Conservation (phyloP, 2,113 vertebrate genomes). For the Podocnemis expansa region DNA sequence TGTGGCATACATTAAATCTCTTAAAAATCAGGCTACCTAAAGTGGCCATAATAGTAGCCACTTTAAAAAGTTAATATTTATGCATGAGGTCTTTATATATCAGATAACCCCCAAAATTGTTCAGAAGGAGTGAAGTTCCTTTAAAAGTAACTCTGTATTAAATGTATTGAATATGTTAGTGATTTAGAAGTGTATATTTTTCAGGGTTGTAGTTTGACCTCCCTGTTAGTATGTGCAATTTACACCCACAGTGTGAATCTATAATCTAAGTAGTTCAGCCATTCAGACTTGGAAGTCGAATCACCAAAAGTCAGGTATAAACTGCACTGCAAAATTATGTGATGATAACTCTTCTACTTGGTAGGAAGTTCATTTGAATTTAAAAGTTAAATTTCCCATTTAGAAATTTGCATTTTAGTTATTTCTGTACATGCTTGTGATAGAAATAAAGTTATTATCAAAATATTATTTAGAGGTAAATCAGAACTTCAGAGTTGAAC, state of each 20-base stretch:
- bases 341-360: no score
- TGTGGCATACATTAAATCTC: background rate
- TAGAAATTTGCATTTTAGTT: background rate
- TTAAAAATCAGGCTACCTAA: background rate
- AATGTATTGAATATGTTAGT: background rate
- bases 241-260: background rate
- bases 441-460: background rate
- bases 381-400: background rate
- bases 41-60: background rate
- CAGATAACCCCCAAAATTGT: background rate
- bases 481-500: background rate
- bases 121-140: background rate
- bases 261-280: background rate
- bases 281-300: background rate
- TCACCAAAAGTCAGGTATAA: background rate
- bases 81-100: background rate
- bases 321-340: background rate
- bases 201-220: background rate
- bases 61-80: background rate
- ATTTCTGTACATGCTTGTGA: no score
- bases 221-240: background rate
- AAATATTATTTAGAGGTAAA: background rate
- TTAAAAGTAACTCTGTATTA: background rate
- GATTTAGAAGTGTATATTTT: background rate
- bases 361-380: no score